Conservation (phyloP, 2,797 vertebrate species). For the Cyclopterus lumpus region DNA sequence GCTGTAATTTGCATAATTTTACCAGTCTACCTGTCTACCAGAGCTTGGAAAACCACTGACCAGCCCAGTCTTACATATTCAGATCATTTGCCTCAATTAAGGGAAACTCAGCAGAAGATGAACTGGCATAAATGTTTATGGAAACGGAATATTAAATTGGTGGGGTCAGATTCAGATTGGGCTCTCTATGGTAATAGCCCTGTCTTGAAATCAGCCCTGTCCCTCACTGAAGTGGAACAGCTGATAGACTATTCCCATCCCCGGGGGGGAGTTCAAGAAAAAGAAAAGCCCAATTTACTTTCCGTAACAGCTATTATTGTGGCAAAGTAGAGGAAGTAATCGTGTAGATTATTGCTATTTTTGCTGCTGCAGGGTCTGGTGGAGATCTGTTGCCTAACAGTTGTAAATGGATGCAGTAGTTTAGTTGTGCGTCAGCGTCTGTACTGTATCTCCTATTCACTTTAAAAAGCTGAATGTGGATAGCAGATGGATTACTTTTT, state of each 20-base stretch:
- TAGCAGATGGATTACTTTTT: neutral
- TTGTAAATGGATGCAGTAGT: constrained; percentile 58
- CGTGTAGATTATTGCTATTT: constrained; percentile 73
- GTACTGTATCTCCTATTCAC: constrained; percentile 30
- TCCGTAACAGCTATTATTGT: constrained; percentile 79
- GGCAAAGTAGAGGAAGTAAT: constrained; percentile 77
- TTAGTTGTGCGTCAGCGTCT: constrained; percentile 27
- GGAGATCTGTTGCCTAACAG: constrained; percentile 47
- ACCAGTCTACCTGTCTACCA: constrained; percentile 78
- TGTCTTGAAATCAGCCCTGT: constrained; percentile 87
- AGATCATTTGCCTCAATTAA: constrained; percentile 88
- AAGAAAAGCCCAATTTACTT: constrained; percentile 85
- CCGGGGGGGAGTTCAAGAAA: constrained; percentile 80
- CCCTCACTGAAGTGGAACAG: constrained; percentile 85
- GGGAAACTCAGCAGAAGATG: constrained; percentile 85
- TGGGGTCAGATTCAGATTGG: constrained; percentile 81
- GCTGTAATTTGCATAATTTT: constrained; percentile 88
- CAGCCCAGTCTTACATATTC: constrained; percentile 84
- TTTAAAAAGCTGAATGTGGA: constrained; percentile 27
- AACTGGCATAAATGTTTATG: constrained; percentile 89
- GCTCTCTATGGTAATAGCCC: constrained; percentile 86
- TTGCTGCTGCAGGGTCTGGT: constrained; percentile 48
- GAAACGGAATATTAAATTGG: constrained; percentile 87
- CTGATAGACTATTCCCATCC: constrained; percentile 82
- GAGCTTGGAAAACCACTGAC: constrained; percentile 76